Base-by-base conservation (phyloP, 2,888 invertebrate species). In the Neocrepidodera transversa region DNA sequence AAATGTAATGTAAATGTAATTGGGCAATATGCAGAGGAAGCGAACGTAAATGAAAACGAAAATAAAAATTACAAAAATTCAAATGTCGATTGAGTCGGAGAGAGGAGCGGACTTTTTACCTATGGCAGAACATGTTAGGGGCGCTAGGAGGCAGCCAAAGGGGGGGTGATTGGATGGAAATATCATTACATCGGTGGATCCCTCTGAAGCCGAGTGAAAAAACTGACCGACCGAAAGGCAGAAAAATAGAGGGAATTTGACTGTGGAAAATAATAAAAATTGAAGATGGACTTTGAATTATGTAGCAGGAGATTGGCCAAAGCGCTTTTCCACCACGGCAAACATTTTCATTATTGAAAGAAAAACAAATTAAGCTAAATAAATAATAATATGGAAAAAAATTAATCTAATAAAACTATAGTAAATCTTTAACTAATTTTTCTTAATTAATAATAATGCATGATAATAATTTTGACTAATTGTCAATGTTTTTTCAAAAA, bases 281-380 rank as follows among this genome's bases (percentile, higher is more conserved):
- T 79, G 77, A 79, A 79, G 78, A 79, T 79, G 79, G 79, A 79
- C 78, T 78, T 79, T 80, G 80, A 80, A 80, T 80, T 80, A 80
- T 80, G 79, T 79, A 79, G 78, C 76, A 78, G 78, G 73, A 74
- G 71, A 71, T 73, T 70, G 73, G 71, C 59, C 51, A 40, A 54
- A 53, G 30, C 47, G 42, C 54, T 30, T 68, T 74, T 77, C 71
- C 76, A 68, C 73, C 65, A 69, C 50, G 58, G 68, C 58, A 53
- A 66, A 58, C n/a, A n/a, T n/a, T n/a, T n/a, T n/a, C n/a, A n/a
- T n/a, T n/a, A n/a, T n/a, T n/a, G n/a, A n/a, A n/a, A n/a, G n/a
- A n/a, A n/a, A n/a, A n/a, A n/a, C n/a, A n/a, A n/a, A n/a, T n/a
- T n/a, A n/a, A n/a, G n/a, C n/a, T n/a, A n/a, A n/a, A n/a, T n/a